These are phyloP conservation scores for Calosoma granatense DNA, from an alignment of 1,140 invertebrate species.

Conservation along the genomic window DNA sequence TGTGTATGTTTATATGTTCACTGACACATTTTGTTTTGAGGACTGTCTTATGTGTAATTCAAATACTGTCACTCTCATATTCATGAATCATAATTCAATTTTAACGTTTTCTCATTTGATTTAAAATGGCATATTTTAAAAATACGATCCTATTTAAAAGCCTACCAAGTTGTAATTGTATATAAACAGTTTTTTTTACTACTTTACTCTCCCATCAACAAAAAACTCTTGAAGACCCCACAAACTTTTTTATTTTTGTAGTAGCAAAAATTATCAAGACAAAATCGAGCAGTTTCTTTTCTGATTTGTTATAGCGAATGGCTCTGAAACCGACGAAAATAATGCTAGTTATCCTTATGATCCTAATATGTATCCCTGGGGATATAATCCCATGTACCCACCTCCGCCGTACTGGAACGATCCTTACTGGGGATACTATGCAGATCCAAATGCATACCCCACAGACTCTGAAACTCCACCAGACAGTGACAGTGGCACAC, in stretches of 20 bases:
- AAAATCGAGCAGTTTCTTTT: neutral
- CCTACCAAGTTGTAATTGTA: neutral
- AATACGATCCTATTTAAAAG: too few species aligned
- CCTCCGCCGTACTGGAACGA: conserved; percentile 26
- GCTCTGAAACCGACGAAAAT: conserved; percentile 20
- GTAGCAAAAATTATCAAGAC: too few species aligned
- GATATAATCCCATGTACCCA: conserved; percentile 29
- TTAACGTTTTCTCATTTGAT: neutral
- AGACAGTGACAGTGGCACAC: neutral
- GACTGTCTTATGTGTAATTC: too few species aligned
- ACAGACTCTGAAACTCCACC: neutral
- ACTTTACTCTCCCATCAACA: too few species aligned
- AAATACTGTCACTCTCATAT: neutral
- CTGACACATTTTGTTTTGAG: too few species aligned
- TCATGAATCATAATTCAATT: neutral
- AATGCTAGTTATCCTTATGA: conserved; percentile 20
- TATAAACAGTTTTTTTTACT: too few species aligned
- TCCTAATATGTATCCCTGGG: conserved; percentile 22
- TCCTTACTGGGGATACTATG: conserved; percentile 9
- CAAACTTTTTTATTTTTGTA: too few species aligned
- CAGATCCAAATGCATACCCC: neutral
- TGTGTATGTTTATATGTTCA: too few species aligned
- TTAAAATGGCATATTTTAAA: neutral
- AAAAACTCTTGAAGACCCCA: too few species aligned
- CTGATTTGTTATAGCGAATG: conserved; percentile 29